Base-by-base conservation (phyloP, 2,888 invertebrate species). In the Trachelus tabidus region DNA sequence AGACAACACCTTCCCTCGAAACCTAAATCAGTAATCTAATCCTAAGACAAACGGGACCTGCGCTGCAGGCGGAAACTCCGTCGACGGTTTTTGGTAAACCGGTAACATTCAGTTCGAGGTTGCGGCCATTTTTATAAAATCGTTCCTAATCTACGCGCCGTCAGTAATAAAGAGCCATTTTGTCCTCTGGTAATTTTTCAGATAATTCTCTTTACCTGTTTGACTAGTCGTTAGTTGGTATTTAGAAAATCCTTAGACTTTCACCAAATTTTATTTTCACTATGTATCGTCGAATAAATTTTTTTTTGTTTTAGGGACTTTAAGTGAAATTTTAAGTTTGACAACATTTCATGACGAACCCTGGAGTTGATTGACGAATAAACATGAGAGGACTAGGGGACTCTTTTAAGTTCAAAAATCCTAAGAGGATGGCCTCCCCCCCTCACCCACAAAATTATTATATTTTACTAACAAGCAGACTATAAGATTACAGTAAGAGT, bases 1-100 rank as follows among this genome's bases (percentile, higher is more conserved):
- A 88, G 86, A 90, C 85, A 88, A 87, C 87, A 78, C 85, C 86
- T 84, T 81, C 30, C 31, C 31, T 56, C 56, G 56, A 6, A 56
- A 56, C 30, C 73, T 78, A 79, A 81, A 81, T 75, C 79, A 69
- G 74, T 79, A 75, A 81, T 82, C 76, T 85, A 82, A 83, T 84
- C 83, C 80, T 83, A 82, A 81, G 81, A 77, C 68, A 74, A 73
- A 75, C 76, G 75, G 76, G 75, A 40, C 75, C 56, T 0, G 73
- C 68, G 56, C 69, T 34, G 34, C 34, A 30, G 33, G 68, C 73
- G 12, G 71, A 31, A 34, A 34, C 30, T 71, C 31, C 31, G 15
- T 71, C 71, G 30, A 71, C 71, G 34, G 9, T 56, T 56, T 56
- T 56, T 56, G 56, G 56, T 56, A 56, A 56, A 56, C 56, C 56